Percentiles rank a stretch among this genome's conserved stretches.
phyloP scores from a whole-genome alignment of 2,888 invertebrate genomes.

The Hartigia nigra region DNA sequence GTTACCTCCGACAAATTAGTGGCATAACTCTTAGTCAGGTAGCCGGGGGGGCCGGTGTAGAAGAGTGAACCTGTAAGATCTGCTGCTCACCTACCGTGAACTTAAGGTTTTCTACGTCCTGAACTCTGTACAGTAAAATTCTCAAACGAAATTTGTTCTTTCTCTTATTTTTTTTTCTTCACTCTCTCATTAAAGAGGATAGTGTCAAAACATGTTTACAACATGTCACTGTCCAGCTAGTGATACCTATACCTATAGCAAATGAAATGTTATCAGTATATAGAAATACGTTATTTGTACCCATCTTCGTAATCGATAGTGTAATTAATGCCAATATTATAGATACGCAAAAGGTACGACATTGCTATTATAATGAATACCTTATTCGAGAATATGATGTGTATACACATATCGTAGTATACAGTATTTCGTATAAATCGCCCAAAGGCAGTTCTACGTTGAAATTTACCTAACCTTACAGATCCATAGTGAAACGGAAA shows the following conservation, averaged over 20 bases:
- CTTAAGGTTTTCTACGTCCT: background rate
- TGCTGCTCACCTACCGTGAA: background rate
- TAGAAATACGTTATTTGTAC: background rate
- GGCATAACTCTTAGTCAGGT: background rate
- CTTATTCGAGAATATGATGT: background rate
- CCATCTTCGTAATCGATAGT: no score
- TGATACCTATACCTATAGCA: background rate
- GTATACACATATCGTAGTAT: background rate
- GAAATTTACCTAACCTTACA: background rate
- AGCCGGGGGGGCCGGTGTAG: background rate
- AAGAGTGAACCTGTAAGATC: background rate
- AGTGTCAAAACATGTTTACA: background rate
- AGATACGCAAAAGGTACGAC: background rate
- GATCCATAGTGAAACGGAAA: background rate
- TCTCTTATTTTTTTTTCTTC: background rate
- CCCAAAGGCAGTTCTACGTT: background rate
- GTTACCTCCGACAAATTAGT: background rate
- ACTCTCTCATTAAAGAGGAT: background rate
- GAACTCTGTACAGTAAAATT: background rate
- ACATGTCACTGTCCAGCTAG: background rate
- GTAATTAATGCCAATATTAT: background rate
- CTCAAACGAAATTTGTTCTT: background rate
- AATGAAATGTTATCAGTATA: background rate
- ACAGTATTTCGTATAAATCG: background rate
- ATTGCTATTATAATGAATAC: background rate